A percentile compares a stretch with the other conserved stretches of the same genome.
Conservation (phyloP, 1,140 invertebrate genomes). For the Pseudomyrmex sp. region DNA sequence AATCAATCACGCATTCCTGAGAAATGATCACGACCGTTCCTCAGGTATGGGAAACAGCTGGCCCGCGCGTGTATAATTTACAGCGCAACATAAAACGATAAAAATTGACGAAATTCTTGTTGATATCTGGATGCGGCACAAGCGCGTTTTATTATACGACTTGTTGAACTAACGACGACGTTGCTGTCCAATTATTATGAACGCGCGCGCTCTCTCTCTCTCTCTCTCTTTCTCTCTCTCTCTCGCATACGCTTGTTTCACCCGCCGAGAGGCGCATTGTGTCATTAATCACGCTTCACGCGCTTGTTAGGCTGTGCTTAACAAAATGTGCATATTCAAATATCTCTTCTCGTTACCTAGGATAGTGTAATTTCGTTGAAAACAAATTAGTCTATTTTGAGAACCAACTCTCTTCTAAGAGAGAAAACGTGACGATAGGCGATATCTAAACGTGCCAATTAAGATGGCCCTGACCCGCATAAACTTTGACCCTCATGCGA, state of each 20-base stretch:
- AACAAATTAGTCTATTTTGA: neutral
- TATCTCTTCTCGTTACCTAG: neutral
- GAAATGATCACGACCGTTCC: constrained; percentile 64
- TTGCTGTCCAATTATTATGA: constrained; percentile 33
- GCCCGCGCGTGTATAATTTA: constrained; percentile 58
- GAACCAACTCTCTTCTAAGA: no score
- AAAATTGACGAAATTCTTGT: constrained; percentile 68
- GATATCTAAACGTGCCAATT: constrained; percentile 74
- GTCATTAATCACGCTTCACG: constrained; percentile 37
- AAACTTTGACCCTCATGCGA: constrained; percentile 48
- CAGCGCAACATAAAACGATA: constrained; percentile 66
- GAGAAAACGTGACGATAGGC: constrained; percentile 29
- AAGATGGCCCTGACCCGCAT: constrained; percentile 62
- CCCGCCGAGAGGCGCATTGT: neutral
- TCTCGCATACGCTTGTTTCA: constrained; percentile 8
- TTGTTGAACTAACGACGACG: constrained; percentile 48
- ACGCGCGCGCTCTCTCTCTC: neutral
- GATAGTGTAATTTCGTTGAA: neutral
- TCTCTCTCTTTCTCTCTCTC: neutral
- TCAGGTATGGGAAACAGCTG: constrained; percentile 52
- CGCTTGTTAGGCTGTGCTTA: constrained; percentile 18
- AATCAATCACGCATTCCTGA: constrained; percentile 71
- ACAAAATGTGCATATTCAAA: constrained; percentile 7
- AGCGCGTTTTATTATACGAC: constrained; percentile 66
- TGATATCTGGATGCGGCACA: constrained; percentile 51